Conservation (phyloP, 2,888 invertebrate genomes). For the Ommatoiulus sabulosus region DNA sequence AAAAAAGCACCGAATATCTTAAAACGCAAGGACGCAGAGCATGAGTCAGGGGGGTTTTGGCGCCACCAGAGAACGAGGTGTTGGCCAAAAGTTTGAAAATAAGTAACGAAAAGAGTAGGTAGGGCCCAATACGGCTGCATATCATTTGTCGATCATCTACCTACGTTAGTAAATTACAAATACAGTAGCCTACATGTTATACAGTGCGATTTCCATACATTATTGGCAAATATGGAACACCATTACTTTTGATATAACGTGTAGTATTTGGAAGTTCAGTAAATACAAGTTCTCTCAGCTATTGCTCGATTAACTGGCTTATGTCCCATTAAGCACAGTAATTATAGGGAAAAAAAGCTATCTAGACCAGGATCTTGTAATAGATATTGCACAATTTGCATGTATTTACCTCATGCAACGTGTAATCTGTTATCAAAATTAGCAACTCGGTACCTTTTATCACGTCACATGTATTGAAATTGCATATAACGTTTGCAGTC, state of each 20-base stretch:
- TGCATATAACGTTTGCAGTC: background rate
- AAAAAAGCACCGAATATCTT: constrained; percentile 10
- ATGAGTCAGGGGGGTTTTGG: constrained; percentile 37
- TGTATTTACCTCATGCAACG: background rate
- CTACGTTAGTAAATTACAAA: background rate
- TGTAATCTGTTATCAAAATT: background rate
- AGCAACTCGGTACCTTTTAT: background rate
- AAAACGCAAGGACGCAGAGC: background rate
- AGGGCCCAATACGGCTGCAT: background rate
- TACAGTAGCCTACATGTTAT: background rate
- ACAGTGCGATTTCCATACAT: background rate
- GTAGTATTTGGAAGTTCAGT: no score
- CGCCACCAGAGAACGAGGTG: background rate
- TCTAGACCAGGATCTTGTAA: background rate
- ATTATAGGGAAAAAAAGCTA: background rate
- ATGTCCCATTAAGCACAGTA: background rate
- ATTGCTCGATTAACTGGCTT: background rate
- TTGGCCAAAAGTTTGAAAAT: constrained; percentile 14
- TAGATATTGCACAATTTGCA: background rate
- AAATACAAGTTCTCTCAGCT: background rate
- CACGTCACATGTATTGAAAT: background rate
- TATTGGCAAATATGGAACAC: background rate
- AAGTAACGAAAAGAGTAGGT: background rate
- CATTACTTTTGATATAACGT: no score
- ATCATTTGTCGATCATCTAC: background rate